A percentile compares a stretch with the other conserved stretches of the same genome.
Conservation (phyloP, 2,113 vertebrate species). For the Larimichthys crocea region DNA sequence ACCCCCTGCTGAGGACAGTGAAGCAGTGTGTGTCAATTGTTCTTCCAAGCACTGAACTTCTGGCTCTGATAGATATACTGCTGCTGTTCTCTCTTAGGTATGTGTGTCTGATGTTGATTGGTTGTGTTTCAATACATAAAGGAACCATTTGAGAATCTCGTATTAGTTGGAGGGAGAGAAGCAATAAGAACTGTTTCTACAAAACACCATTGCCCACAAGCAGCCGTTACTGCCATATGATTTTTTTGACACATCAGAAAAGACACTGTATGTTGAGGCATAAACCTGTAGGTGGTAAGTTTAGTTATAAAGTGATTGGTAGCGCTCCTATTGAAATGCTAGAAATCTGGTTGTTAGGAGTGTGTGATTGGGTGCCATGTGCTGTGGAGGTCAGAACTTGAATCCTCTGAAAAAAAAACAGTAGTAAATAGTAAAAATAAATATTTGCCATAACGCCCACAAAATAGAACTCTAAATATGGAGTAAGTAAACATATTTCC, state of each 20-base stretch:
- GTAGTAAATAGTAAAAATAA: not conserved
- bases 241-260: no score
- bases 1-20: slow-evolving; percentile 1
- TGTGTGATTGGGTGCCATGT: not conserved
- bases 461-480: not conserved
- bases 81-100: not conserved
- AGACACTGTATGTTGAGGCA: not conserved
- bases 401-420: not conserved
- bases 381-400: not conserved
- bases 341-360: not conserved
- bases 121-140: not conserved
- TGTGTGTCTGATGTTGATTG: not conserved
- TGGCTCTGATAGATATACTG: not conserved
- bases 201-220: not conserved
- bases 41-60: not conserved
- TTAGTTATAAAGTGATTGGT: not conserved
- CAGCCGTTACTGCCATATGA: not conserved
- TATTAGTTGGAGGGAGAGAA: no score
- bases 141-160: not conserved
- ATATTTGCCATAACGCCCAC: not conserved
- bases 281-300: not conserved
- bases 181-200: not conserved
- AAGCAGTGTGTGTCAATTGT: not conserved
- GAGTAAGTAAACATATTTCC: not conserved
- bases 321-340: not conserved